Evolutionary conservation across 2,797 vertebrate species (phyloP).

Genomic region (Choloepus didactylus): DNA sequence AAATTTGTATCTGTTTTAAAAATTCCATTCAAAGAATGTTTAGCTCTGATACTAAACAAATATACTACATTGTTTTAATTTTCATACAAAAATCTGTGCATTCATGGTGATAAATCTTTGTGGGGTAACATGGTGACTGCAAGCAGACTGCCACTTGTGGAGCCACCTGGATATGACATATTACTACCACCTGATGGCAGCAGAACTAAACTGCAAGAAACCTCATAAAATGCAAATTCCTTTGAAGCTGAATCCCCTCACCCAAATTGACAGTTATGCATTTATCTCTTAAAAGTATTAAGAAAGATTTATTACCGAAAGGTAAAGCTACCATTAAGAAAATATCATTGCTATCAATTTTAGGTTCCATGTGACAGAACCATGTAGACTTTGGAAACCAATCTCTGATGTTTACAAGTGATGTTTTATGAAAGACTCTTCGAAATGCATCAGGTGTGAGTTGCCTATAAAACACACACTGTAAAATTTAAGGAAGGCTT

Average conservation of each 20-base stretch:
- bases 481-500: conserved; percentile 85
- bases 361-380: conserved; percentile 86
- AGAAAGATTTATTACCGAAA: conserved; percentile 21
- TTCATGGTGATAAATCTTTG: conserved; percentile 22
- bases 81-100: conserved; percentile 43
- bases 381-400: conserved; percentile 90
- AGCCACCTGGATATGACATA: conserved; percentile 64
- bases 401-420: conserved; percentile 86
- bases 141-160: conserved; percentile 1
- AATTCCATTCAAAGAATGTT: conserved; percentile 32
- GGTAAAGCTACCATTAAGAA: conserved; percentile 49
- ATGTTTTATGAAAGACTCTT: conserved; percentile 91
- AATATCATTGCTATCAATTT: conserved; percentile 30
- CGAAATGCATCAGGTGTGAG: conserved; percentile 91
- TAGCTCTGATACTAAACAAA: conserved; percentile 45
- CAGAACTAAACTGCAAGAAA: conserved; percentile 75
- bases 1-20: conserved; percentile 43
- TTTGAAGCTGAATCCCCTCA: conserved; percentile 49
- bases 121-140: conserved; percentile 41
- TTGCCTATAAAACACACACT: conserved; percentile 86
- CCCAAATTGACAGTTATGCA: neutral
- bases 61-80: neutral
- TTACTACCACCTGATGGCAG: conserved; percentile 72
- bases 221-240: conserved; percentile 32
- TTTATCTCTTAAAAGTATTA: conserved; percentile 50